phyloP scores from a whole-genome alignment of 2,888 invertebrate genomes.

The Hemicrepidius hirtus region DNA sequence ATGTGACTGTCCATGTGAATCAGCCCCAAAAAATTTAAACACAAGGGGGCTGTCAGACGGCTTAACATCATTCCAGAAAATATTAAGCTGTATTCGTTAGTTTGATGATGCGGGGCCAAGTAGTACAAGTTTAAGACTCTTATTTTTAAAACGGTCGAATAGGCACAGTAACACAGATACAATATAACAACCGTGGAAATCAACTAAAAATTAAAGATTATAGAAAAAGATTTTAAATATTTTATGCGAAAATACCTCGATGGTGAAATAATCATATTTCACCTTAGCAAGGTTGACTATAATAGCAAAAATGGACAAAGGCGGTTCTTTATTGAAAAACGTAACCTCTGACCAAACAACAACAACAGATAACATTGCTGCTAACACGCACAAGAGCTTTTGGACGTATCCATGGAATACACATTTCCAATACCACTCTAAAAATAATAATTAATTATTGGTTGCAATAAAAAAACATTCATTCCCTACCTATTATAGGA shows the following conservation, averaged over 20 bases:
- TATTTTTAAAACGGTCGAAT: slow-evolving; percentile 97
- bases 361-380: slow-evolving; percentile 87
- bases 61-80: slow-evolving; percentile 99
- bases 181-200: slow-evolving; percentile 93
- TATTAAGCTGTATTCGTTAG: slow-evolving; percentile 98
- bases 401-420: slow-evolving; percentile 84
- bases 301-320: slow-evolving; percentile 96
- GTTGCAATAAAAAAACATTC: slow-evolving; percentile 8
- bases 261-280: slow-evolving; percentile 93
- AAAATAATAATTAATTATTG: slow-evolving; percentile 31
- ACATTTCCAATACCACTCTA: slow-evolving; percentile 99
- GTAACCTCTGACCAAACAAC: slow-evolving; percentile 99
- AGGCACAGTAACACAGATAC: slow-evolving; percentile 98
- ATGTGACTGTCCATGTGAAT: slow-evolving; percentile 99
- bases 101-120: slow-evolving; percentile 97
- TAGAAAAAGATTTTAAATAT: neutral
- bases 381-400: slow-evolving; percentile 81
- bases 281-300: slow-evolving; percentile 88
- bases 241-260: slow-evolving; percentile 81
- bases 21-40: slow-evolving; percentile 97
- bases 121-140: slow-evolving; percentile 97
- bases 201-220: slow-evolving; percentile 76
- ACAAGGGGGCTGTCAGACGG: slow-evolving; percentile 97
- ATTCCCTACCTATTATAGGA: slow-evolving; percentile 77
- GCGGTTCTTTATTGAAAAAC: slow-evolving; percentile 94